Evolutionary conservation across 2,797 vertebrate genomes (phyloP).

Genomic region (Pseudomugil tenellus): DNA sequence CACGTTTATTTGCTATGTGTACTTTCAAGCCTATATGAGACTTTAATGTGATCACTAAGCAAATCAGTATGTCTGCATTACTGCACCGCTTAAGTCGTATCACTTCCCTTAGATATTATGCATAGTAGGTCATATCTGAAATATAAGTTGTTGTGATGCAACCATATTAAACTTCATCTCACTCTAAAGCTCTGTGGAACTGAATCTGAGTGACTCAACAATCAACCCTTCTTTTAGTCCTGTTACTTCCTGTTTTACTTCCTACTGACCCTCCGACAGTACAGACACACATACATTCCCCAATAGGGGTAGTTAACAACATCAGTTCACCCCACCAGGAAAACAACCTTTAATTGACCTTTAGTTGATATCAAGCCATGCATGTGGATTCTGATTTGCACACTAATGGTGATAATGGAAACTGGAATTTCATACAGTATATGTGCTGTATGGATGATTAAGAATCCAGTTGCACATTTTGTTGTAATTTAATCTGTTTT

Average conservation of each 20-base stretch:
- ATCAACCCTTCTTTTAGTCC: not conserved
- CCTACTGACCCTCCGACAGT: not conserved
- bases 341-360: not conserved
- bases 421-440: not conserved
- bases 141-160: not conserved
- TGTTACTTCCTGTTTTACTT: not conserved
- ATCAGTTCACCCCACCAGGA: not conserved
- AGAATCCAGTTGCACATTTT: not conserved
- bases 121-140: not conserved
- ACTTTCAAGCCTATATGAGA: not conserved
- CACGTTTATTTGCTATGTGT: not conserved
- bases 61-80: not conserved
- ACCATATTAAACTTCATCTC: not conserved
- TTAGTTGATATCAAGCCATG: not conserved
- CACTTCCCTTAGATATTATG: not conserved
- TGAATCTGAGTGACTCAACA: not conserved
- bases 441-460: not conserved
- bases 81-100: not conserved
- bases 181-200: not conserved
- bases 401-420: not conserved
- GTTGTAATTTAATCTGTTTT: constrained; percentile 8
- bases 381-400: not conserved
- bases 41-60: not conserved
- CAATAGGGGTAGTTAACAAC: not conserved
- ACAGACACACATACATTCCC: not conserved